Evolutionary conservation across 2,888 invertebrate genomes (phyloP).

Genomic region (Acholoe squamosa): DNA sequence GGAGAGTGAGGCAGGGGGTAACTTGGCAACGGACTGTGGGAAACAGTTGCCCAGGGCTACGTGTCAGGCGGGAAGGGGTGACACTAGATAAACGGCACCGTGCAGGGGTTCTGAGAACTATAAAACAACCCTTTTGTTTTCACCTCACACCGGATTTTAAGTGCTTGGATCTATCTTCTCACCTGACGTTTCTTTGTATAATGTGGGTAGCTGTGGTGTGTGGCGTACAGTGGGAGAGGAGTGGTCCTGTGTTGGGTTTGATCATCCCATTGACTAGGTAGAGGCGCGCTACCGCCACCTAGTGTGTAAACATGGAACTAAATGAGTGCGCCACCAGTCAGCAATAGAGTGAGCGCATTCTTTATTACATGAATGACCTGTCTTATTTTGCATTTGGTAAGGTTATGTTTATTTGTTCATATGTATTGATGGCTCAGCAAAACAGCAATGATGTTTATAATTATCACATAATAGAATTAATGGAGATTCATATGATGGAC

Average conservation of each 20-base stretch:
- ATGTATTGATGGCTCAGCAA: no score
- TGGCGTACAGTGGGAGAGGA: background rate
- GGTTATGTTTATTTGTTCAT: no score
- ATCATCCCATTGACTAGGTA: background rate
- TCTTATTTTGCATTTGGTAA: no score
- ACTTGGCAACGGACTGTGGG: constrained; percentile 38
- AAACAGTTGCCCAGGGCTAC: background rate
- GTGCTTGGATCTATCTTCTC: background rate
- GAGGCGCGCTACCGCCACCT: constrained; percentile 20
- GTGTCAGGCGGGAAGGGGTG: background rate
- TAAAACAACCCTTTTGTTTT: constrained; percentile 18
- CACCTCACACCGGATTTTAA: background rate
- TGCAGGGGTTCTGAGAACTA: background rate
- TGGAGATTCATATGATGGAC: no score
- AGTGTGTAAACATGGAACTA: constrained; percentile 7
- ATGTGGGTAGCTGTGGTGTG: background rate
- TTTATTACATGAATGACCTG: no score
- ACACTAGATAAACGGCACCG: background rate
- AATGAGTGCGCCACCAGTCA: no score
- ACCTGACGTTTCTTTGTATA: background rate
- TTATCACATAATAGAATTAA: no score
- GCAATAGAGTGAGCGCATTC: no score
- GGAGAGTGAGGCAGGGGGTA: background rate
- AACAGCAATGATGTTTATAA: no score
- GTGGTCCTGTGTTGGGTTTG: background rate